Evolutionary conservation across 1,140 invertebrate genomes (phyloP), one percentile per base, ranked within the genome.

Genomic region (Epicauta chinensis): DNA sequence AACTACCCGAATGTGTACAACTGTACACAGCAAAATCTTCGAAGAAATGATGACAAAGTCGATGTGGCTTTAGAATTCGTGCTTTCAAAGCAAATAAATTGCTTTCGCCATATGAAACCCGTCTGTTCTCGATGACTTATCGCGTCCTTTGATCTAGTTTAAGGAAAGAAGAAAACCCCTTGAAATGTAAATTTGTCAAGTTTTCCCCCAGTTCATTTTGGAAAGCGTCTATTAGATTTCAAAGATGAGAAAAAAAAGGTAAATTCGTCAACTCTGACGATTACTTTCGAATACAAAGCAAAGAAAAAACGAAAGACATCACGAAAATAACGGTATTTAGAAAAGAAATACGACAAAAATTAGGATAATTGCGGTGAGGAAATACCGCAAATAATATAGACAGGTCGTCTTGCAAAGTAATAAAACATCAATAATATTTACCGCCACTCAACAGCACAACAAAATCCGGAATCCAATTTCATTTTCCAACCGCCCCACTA

Each of bases 391-490:
- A 2, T 4, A 40, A 16, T 40, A 17, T 12, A 11, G n/a, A 29
- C 10, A 43, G 4, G 31, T 29, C 9, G 3, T 37, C 37, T 23
- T 38, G 39, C 35, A 44, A 37, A 44, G 50, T 43, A 37, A 52
- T 52, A 52, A 52, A 52, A 52, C 40, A 52, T 52, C 50, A 52
- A 44, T 43, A 46, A 46, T 46, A 53, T 53, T 47, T 47, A 46
- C 44, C 51, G 43, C 32, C 35, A 37, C 31, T 43, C 49, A 41
- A 51, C 42, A 52, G 37, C 42, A 37, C 44, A 53, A 46, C 43
- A 35, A 53, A 53, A 53, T 53, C 44, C 51, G 29, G 51, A 46
- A 53, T 53, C 51, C 51, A 53, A 53, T 53, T 53, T 53, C 51
- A 53, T 53, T 53, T 53, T 46, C 51, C 50, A 32, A 32, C 38